Evolutionary conservation across 1,140 invertebrate genomes (phyloP), one percentile per base, ranked within the genome.

Genomic region (Acyrthosiphon pisum): DNA sequence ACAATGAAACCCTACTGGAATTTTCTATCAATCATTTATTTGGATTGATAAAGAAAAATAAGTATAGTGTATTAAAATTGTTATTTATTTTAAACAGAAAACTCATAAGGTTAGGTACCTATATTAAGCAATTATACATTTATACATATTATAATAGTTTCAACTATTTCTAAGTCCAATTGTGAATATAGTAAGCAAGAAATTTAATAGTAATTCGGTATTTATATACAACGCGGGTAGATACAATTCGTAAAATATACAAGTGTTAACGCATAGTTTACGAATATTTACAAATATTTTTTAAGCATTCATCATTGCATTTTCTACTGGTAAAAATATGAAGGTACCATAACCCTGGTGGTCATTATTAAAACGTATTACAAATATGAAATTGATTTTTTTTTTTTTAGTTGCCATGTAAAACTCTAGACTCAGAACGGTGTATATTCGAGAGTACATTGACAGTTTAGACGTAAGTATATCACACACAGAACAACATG

Each of bases 381-480:
- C 30, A 76, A n/a, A 6, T 76, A 76, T n/a, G 60, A 18, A n/a
- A 20, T n/a, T n/a, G n/a, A 4, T 68, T 68, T 68, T 23, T 26
- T 68, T 60, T 68, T 76, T 18, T 76, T 7, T 53, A 23, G n/a
- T 76, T 76, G 60, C n/a, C 30, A 76, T 76, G 60, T 76, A 76
- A 76, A 76, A 76, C 60, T 76, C 60, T 35, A 76, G 60, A 76
- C 60, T 76, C n/a, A n/a, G 60, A 76, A 76, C 60, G 30, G 18
- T 76, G 60, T 76, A 35, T 76, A 76, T 76, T 76, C 60, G 60
- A 76, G 60, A 76, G 60, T 76, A 76, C 60, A 76, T 76, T n/a
- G 60, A 68, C 60, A 68, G 60, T n/a, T n/a, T 68, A n/a, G 60
- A 76, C 30, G n/a, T 76, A n/a, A 6, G 30, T 76, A 76, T n/a